phyloP scores from a whole-genome alignment of 2,797 vertebrate species.

The Sebastes dallii region DNA sequence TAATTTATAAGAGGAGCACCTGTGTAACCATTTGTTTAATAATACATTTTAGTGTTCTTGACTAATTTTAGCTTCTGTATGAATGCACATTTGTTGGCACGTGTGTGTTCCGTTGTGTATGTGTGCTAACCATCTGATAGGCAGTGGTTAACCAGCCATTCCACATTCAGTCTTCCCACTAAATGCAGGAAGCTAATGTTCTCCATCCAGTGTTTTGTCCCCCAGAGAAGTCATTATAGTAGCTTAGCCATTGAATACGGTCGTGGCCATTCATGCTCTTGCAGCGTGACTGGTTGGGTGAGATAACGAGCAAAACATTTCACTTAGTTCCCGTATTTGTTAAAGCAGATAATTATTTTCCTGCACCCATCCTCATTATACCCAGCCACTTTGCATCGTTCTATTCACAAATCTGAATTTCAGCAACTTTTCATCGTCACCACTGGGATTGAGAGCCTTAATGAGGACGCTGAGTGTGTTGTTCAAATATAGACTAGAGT shows the following conservation, averaged over 20 bases:
- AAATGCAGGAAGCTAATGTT: neutral
- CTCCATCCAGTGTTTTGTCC: neutral
- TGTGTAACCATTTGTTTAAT: neutral
- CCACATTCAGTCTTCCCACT: neutral
- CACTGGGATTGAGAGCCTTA: neutral
- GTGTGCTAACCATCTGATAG: neutral
- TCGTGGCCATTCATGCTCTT: neutral
- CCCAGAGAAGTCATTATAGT: neutral
- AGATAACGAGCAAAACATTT: constrained; percentile 1
- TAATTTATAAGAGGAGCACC: neutral
- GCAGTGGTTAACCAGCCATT: neutral
- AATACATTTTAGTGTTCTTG: neutral
- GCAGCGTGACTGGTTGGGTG: neutral
- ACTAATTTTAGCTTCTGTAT: neutral
- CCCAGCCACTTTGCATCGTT: neutral
- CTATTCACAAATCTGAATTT: constrained; percentile 1
- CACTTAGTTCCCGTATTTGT: neutral
- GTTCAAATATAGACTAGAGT: neutral
- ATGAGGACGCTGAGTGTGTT: neutral
- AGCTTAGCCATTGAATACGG: neutral
- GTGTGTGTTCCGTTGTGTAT: neutral
- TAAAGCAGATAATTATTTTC: neutral
- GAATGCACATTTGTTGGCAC: neutral
- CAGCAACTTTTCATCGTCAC: neutral
- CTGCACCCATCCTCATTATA: constrained; percentile 8